These are phyloP conservation scores for Ctenoplectra terminalis DNA, from an alignment of 1,140 invertebrate genomes.

Conservation along the genomic window DNA sequence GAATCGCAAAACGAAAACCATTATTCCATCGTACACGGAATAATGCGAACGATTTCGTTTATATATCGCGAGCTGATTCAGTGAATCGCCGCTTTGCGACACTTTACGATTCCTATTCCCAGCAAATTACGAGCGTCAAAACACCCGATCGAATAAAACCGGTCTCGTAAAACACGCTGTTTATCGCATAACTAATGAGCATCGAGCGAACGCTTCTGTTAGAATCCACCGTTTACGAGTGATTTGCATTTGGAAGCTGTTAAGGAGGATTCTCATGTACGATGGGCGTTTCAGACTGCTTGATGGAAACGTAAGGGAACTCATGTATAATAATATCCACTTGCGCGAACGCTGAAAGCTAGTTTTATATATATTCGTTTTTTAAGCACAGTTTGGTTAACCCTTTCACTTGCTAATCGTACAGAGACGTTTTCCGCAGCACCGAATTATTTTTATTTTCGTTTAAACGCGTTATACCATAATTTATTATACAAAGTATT, in stretches of 20 bases:
- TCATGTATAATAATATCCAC: no score
- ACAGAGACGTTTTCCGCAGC: no score
- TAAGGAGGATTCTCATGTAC: not conserved
- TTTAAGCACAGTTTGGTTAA: no score
- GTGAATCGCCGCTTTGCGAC: slow-evolving; percentile 40
- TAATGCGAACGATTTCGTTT: slow-evolving; percentile 40
- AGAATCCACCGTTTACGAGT: not conserved
- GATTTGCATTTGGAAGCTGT: not conserved
- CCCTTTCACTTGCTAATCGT: no score
- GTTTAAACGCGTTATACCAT: no score
- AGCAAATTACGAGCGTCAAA: slow-evolving; percentile 48
- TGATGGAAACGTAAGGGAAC: no score
- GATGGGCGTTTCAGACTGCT: no score
- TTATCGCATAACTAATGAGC: slow-evolving; percentile 38
- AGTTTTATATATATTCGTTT: no score
- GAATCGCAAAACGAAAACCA: slow-evolving; percentile 17
- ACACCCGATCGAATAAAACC: slow-evolving; percentile 1
- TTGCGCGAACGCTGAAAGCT: no score
- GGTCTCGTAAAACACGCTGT: slow-evolving; percentile 29
- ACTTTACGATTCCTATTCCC: slow-evolving; percentile 38
- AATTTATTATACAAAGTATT: no score
- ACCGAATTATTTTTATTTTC: no score
- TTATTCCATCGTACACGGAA: not conserved
- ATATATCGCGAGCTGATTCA: slow-evolving; percentile 38
- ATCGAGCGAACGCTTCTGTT: not conserved